A percentile compares a stretch with the other conserved stretches of the same genome.
Evolutionary conservation across 2,113 vertebrate genomes (phyloP).

Genomic region (Ptyas mucosa): DNA sequence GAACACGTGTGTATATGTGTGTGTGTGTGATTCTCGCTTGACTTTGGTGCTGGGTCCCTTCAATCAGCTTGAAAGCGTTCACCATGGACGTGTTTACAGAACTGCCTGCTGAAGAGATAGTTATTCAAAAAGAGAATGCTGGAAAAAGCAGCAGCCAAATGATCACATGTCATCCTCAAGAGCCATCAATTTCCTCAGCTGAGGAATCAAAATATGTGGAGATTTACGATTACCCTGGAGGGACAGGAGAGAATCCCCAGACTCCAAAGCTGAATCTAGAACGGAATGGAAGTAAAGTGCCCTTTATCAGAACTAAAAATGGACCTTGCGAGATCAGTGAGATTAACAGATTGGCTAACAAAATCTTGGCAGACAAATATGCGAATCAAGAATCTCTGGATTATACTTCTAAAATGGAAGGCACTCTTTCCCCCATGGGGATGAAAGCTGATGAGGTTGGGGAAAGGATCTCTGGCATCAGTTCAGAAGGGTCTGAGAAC

Average conservation of each 20-base stretch:
- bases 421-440: conserved; percentile 7
- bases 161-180: conserved; percentile 36
- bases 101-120: conserved; percentile 22
- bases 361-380: conserved; percentile 18
- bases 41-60: conserved; percentile 61
- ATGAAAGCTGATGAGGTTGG: conserved; percentile 16
- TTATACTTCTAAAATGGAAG: conserved; percentile 30
- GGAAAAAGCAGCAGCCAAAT: conserved; percentile 36
- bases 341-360: not conserved
- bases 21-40: not conserved
- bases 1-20: conserved; percentile 41
- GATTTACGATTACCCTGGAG: conserved; percentile 48
- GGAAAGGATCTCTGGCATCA: conserved; percentile 14
- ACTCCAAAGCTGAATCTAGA: conserved; percentile 57
- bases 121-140: conserved; percentile 39
- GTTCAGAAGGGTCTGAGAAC: conserved; percentile 5
- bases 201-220: conserved; percentile 62
- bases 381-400: not conserved
- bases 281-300: conserved; percentile 38
- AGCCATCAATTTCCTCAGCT: conserved; percentile 17
- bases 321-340: not conserved
- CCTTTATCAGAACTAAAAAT: conserved; percentile 64
- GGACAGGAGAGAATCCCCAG: conserved; percentile 25
- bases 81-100: conserved; percentile 53
- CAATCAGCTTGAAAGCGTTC: conserved; percentile 23